Evolutionary conservation across 2,113 vertebrate species (phyloP), one percentile per base, ranked within the genome.

Genomic region (Promerops cafer): DNA sequence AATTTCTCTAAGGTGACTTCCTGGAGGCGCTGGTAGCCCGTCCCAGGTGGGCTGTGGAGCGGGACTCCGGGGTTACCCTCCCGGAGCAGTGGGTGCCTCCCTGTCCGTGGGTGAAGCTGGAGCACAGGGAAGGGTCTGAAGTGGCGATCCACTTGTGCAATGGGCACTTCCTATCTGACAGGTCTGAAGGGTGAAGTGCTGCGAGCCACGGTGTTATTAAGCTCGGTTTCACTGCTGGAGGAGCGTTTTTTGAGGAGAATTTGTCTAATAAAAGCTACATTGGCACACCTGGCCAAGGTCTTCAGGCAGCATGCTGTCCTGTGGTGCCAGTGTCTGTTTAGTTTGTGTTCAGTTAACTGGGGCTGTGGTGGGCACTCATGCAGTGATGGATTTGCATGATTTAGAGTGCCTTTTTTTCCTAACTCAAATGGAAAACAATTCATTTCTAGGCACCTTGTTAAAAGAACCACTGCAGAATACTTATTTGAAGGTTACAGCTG

Each of bases 31-130:
- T 7, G 16, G 42, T 3, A 5, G 30, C 28, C 2, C 23, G 30
- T 19, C 28, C 21, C 13, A 0, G 4, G 2, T 0, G 30, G 1
- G 1, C 39, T 33, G 5, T 0, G 1, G 6, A 33, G 78, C 40
- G 10, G 78, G 54, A 44, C 11, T 3, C 31, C 27, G 1, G 47
- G 57, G n/a, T 15, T 65, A 0, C 15, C 45, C 17, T 68, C 31
- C 27, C 42, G 8, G 39, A 9, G 21, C 11, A 7, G 19, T 1
- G 3, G 0, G 30, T 21, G 7, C 22, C 47, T 72, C 11, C 39
- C 14, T 2, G 74, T 2, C 47, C 56, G 11, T 28, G 7, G 21
- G 56, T n/a, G 86, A 30, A 80, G 75, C 75, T 15, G 93, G 75
- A 18, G 74, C 8, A 0, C 91, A 49, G 86, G 86, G 91, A 93